Base-by-base conservation (phyloP, 2,888 invertebrate genomes). In the Cremastobaeus sp. region DNA sequence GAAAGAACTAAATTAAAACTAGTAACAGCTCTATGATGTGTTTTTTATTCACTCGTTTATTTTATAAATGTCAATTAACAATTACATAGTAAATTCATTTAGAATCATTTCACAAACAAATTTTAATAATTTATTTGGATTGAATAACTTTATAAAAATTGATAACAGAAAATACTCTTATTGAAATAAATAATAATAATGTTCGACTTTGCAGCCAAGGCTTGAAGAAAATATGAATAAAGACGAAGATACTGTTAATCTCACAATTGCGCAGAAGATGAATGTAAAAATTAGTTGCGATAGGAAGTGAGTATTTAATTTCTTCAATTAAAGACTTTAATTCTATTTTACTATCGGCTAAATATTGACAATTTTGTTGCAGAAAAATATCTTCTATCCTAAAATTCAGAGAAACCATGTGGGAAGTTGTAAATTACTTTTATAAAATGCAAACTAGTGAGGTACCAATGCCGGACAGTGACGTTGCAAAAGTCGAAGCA, bases 341-440 rank as follows among this genome's bases (percentile, higher is more conserved):
- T 25, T 25, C 25, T 3, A 25, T 35, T n/a, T 21, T 52, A 17
- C 34, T 47, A 34, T 28, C n/a, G n/a, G n/a, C n/a, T n/a, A n/a
- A n/a, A n/a, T n/a, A n/a, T n/a, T n/a, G n/a, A n/a, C n/a, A n/a
- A n/a, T n/a, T n/a, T n/a, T 37, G 74, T 75, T 78, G 79, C 81
- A 62, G 60, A 9, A 28, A 17, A 21, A 8, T 48, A 17, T 1
- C n/a, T 25, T 89, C 90, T 85, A 90, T 91, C 3, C 54, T 90
- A 0, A 84, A 88, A 75, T 85, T 89, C 0, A 87, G 89, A 12
- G 88, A 89, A 75, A 88, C 89, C 83, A 80, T 91, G 1, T 90
- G 90, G 89, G 83, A 80, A 2, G 85, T 90, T 0, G 85, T 90
- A 5, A 79, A 89, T 2, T 91, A 90, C 75, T 88, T 89, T 77